These are phyloP conservation scores for Emesis furor DNA, from an alignment of 2,888 invertebrate species.

Conservation along the genomic window DNA sequence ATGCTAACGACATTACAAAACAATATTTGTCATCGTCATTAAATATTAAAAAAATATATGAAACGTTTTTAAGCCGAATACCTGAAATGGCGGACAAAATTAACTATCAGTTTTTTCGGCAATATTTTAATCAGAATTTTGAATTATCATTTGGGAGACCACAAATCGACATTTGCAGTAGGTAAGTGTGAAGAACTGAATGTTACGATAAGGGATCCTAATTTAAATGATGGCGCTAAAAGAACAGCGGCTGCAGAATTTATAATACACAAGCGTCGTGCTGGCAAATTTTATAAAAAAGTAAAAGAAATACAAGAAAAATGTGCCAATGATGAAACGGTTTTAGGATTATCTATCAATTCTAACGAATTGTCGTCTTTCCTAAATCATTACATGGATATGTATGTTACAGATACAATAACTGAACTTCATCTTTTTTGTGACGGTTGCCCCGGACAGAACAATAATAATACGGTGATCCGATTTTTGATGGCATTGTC, in stretches of 20 bases:
- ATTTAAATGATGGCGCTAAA: conserved; percentile 34
- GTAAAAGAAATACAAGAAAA: conserved; percentile 40
- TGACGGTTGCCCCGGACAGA: conserved; percentile 35
- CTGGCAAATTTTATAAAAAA: conserved; percentile 30
- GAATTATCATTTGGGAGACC: conserved; percentile 29
- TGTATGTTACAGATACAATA: conserved; percentile 28
- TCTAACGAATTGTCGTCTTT: conserved; percentile 25
- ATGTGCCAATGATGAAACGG: conserved; percentile 35
- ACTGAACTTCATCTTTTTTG: conserved; percentile 34
- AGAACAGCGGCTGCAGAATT: conserved; percentile 36
- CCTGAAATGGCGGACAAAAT: not conserved
- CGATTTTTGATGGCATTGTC: conserved; percentile 32
- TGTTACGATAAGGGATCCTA: conserved; percentile 35
- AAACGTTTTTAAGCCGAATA: not conserved
- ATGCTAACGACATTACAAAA: conserved; percentile 23
- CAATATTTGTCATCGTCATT: conserved; percentile 30
- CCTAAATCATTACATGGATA: conserved; percentile 23
- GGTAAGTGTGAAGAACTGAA: conserved; percentile 22
- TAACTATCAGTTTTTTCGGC: conserved; percentile 25
- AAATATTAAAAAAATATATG: conserved; percentile 28
- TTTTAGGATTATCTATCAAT: conserved; percentile 34
- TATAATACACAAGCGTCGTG: conserved; percentile 36
- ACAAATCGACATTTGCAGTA: conserved; percentile 36
- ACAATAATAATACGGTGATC: conserved; percentile 37
- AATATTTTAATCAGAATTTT: conserved; percentile 26